A percentile compares a stretch with the other conserved stretches of the same genome.
Evolutionary conservation across 2,797 vertebrate species (phyloP).

Genomic region (Allobates femoralis): DNA sequence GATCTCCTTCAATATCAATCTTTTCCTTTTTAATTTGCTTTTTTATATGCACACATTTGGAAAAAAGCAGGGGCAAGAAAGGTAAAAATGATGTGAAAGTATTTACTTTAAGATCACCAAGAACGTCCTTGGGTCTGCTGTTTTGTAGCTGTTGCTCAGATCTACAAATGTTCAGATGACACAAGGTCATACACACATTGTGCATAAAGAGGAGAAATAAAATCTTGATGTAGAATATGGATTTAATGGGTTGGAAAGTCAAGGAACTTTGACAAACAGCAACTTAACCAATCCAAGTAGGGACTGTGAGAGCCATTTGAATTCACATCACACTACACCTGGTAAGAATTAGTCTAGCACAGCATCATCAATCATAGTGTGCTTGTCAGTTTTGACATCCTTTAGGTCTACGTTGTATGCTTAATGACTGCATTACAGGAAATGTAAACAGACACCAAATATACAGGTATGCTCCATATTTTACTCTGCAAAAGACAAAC

Average conservation of each 20-base stretch:
- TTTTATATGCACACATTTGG: background rate
- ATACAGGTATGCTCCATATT: constrained; percentile 75
- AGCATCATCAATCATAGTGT: constrained; percentile 82
- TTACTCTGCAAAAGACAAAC: constrained; percentile 49
- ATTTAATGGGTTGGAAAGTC: constrained; percentile 74
- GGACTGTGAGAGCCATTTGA: constrained; percentile 78
- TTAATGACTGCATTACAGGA: constrained; percentile 85
- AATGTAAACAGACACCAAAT: constrained; percentile 84
- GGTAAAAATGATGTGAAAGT: background rate
- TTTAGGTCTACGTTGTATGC: constrained; percentile 79
- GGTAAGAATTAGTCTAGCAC: constrained; percentile 85
- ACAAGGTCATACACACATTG: constrained; percentile 39
- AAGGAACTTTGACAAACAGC: constrained; percentile 74
- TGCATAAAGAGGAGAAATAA: constrained; percentile 55
- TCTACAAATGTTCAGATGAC: constrained; percentile 37
- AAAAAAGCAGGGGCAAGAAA: too few relatives aligned
- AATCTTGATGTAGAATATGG: constrained; percentile 71
- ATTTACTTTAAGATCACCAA: constrained; percentile 11
- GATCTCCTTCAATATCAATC: too few relatives aligned
- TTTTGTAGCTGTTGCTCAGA: constrained; percentile 11
- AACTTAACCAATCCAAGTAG: constrained; percentile 79
- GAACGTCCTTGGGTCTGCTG: constrained; percentile 9
- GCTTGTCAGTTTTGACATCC: constrained; percentile 83
- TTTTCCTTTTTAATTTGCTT: background rate
- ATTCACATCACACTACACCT: constrained; percentile 84